These are phyloP conservation scores for Phocides pigmalion DNA, from an alignment of 1,140 invertebrate species.

Conservation along the genomic window DNA sequence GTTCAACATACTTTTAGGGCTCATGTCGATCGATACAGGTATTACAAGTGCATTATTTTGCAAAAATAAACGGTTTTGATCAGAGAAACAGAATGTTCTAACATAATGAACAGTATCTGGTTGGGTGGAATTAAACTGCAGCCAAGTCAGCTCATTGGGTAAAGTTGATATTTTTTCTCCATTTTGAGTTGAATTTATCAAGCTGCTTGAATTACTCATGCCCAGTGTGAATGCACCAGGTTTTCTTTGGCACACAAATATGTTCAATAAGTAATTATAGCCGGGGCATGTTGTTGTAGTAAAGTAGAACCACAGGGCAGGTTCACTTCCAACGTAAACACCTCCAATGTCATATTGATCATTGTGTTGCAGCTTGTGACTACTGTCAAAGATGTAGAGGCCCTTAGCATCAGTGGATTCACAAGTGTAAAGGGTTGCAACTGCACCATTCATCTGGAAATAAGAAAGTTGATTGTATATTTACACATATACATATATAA, in stretches of 20 bases:
- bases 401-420: constrained; percentile 46
- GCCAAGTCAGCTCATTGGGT: constrained; percentile 41
- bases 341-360: constrained; percentile 67
- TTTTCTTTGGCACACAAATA: constrained; percentile 62
- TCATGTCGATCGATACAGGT: constrained; percentile 50
- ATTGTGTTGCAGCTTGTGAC: constrained; percentile 45
- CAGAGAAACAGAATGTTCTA: constrained; percentile 54
- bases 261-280: constrained; percentile 53
- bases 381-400: constrained; percentile 58
- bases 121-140: constrained; percentile 44
- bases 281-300: constrained; percentile 52
- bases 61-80: constrained; percentile 21
- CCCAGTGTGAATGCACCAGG: constrained; percentile 51
- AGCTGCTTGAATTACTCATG: constrained; percentile 46
- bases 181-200: constrained; percentile 32
- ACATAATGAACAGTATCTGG: constrained; percentile 53
- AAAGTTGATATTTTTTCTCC: constrained; percentile 21
- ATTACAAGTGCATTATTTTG: constrained; percentile 46
- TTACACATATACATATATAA: too few relatives aligned
- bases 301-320: constrained; percentile 66
- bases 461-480: constrained; percentile 4
- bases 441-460: constrained; percentile 45
- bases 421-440: constrained; percentile 54
- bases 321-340: constrained; percentile 45
- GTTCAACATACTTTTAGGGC: constrained; percentile 41